These are phyloP conservation scores for Phalacrocorax brasilianus DNA, from an alignment of 2,113 vertebrate genomes.

Conservation along the genomic window DNA sequence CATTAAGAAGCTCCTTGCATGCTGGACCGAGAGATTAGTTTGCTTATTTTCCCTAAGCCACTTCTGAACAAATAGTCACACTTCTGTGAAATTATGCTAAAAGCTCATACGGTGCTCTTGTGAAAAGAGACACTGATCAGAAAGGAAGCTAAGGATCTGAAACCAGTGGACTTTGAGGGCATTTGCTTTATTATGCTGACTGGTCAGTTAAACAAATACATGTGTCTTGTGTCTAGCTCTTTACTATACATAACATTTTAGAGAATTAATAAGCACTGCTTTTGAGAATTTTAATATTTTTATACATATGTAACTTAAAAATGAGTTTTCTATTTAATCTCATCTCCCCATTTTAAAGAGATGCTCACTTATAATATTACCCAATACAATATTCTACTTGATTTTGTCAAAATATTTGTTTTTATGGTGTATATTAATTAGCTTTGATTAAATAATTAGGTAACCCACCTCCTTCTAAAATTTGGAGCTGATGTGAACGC, in stretches of 20 bases:
- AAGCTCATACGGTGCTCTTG: conserved; percentile 12
- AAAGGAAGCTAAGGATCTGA: neutral
- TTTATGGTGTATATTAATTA: neutral
- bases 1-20: neutral
- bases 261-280: neutral
- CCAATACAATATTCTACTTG: neutral
- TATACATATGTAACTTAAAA: neutral
- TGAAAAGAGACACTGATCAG: neutral
- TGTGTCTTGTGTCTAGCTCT: neutral
- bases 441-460: conserved; percentile 64
- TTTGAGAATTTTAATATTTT: neutral
- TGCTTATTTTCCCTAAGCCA: conserved; percentile 15
- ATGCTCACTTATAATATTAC: fast-evolving
- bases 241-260: neutral
- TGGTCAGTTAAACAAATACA: neutral
- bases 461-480: conserved; percentile 86
- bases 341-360: neutral
- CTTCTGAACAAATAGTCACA: neutral
- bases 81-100: conserved; percentile 33
- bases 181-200: conserved; percentile 5
- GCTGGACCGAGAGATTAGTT: neutral
- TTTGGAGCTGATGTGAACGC: conserved; percentile 89
- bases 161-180: neutral
- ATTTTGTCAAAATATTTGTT: neutral
- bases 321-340: neutral